Conservation (phyloP, 2,113 vertebrate genomes). For the Mungos mungo region DNA sequence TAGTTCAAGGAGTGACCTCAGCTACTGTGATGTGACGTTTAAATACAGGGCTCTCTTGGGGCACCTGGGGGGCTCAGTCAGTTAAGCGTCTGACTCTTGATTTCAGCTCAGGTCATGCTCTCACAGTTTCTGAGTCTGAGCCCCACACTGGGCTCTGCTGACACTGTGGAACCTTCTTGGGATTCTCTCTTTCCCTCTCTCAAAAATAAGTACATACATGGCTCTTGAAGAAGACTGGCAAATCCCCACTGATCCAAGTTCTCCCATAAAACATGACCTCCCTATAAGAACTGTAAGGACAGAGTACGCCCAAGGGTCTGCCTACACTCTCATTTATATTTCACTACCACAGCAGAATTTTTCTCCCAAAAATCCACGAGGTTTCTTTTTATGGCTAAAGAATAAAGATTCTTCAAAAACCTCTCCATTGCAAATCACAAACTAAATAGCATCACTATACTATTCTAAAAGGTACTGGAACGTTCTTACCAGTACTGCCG, state of each 20-base stretch:
- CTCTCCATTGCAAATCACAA: background rate
- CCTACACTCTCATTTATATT: background rate
- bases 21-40: background rate
- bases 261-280: background rate
- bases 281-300: background rate
- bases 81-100: too few relatives aligned
- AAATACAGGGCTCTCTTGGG: background rate
- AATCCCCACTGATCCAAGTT: background rate
- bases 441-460: background rate
- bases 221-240: background rate
- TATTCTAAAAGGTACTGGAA: background rate
- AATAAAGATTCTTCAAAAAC: conserved; percentile 17
- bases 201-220: background rate
- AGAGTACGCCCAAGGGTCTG: background rate
- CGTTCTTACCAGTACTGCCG: background rate
- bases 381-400: background rate
- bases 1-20: conserved; percentile 26
- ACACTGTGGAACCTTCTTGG: too few relatives aligned
- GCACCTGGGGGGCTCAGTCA: too few relatives aligned
- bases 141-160: too few relatives aligned
- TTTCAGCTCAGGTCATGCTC: too few relatives aligned
- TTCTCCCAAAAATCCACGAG: background rate
- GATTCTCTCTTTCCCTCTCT: too few relatives aligned
- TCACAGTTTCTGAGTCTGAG: too few relatives aligned
- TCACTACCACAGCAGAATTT: background rate